Percentiles rank a stretch among this genome's conserved stretches.
Conservation (phyloP, 2,888 invertebrate genomes). For the Macrosoma leucophasiata region DNA sequence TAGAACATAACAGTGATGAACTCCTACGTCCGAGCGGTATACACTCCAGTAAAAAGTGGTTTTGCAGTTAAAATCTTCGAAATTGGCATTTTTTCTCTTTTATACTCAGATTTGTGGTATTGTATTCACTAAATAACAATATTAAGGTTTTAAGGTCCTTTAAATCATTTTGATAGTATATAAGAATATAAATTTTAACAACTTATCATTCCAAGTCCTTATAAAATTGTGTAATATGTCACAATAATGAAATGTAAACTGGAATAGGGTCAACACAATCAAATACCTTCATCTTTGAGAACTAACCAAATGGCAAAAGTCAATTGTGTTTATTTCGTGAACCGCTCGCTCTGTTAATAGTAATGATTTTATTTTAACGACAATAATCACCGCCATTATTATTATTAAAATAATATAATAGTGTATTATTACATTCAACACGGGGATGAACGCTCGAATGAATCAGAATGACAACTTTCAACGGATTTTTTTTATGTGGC, state of each 20-base stretch:
- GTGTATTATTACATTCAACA: constrained; percentile 53
- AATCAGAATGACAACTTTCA: constrained; percentile 57
- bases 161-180: too few relatives aligned
- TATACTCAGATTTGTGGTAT: neutral
- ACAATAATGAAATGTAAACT: constrained; percentile 53
- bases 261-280: constrained; percentile 64
- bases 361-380: constrained; percentile 59
- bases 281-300: constrained; percentile 63
- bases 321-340: constrained; percentile 69
- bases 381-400: constrained; percentile 60
- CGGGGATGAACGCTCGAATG: constrained; percentile 69
- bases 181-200: too few relatives aligned
- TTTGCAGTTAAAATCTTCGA: neutral
- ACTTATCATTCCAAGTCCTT: too few relatives aligned
- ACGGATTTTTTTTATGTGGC: constrained; percentile 31
- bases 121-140: neutral
- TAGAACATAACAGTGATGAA: too few relatives aligned
- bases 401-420: constrained; percentile 62
- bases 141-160: constrained; percentile 19
- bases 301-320: constrained; percentile 67
- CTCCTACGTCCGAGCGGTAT: too few relatives aligned
- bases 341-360: constrained; percentile 58
- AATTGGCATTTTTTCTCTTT: neutral
- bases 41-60: too few relatives aligned
- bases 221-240: constrained; percentile 15